These are phyloP conservation scores for Cyrtodaria siliqua DNA, from an alignment of 2,888 invertebrate species.

Conservation along the genomic window DNA sequence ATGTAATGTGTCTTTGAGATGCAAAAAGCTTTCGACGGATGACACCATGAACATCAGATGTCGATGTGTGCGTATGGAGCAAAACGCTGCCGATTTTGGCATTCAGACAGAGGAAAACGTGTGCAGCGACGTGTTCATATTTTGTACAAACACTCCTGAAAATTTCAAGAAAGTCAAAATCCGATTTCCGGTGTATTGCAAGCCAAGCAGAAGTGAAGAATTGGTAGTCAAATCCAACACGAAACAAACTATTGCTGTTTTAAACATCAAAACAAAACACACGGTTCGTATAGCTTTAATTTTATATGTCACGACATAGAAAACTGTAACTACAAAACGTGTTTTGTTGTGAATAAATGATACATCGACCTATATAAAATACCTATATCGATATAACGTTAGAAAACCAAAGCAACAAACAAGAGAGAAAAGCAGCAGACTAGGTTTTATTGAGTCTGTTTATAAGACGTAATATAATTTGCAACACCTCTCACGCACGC, in stretches of 20 bases:
- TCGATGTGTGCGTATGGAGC: constrained; percentile 5
- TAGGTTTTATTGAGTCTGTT: no score
- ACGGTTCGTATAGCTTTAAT: no score
- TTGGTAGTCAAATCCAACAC: constrained; percentile 4
- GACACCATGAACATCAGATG: constrained; percentile 2
- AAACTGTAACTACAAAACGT: no score
- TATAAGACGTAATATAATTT: no score
- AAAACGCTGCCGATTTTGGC: neutral
- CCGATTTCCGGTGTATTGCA: constrained; percentile 5
- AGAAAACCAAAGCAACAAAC: no score
- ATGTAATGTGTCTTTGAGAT: constrained; percentile 1
- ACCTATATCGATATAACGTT: no score
- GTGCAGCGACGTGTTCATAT: constrained; percentile 16
- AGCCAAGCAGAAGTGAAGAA: constrained; percentile 9
- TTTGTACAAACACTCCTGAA: constrained; percentile 11
- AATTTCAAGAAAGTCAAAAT: neutral
- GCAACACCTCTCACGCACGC: no score
- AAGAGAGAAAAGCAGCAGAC: no score
- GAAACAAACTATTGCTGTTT: neutral
- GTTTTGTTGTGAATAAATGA: no score
- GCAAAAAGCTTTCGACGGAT: neutral
- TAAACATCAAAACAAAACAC: neutral
- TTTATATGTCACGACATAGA: no score
- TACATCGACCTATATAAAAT: no score
- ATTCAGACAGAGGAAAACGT: neutral